phyloP scores from a whole-genome alignment of 1,140 invertebrate species.

The Drosophila virilis region DNA sequence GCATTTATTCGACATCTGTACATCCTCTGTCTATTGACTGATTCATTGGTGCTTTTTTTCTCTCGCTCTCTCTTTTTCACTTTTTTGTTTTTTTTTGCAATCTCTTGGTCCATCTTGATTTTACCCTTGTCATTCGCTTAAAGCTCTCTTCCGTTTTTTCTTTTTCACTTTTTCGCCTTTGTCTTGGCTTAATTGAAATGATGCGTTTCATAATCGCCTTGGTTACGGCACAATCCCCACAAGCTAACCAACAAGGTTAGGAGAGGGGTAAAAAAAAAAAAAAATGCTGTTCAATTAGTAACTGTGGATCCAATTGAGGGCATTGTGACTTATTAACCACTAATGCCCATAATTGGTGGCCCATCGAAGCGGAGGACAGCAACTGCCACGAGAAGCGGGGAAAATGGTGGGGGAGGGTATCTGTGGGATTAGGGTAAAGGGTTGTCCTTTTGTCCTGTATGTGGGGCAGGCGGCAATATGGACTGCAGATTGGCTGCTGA shows the following conservation, averaged over 20 bases:
- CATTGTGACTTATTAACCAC: slow-evolving; percentile 52
- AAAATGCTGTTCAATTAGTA: slow-evolving; percentile 27
- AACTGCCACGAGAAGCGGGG: not conserved
- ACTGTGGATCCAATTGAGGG: slow-evolving; percentile 41
- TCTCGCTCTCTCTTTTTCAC: not conserved
- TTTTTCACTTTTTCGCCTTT: not conserved
- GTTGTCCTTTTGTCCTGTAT: not conserved
- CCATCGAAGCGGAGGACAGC: slow-evolving; percentile 7
- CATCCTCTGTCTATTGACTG: not conserved
- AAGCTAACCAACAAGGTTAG: not conserved
- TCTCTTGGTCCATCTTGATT: not conserved
- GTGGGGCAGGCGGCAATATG: slow-evolving; percentile 20
- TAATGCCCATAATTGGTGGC: slow-evolving; percentile 47
- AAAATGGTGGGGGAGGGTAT: not conserved
- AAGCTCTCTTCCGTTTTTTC: not conserved
- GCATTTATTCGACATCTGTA: too few species aligned
- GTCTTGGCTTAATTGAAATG: slow-evolving; percentile 22
- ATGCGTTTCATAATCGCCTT: slow-evolving; percentile 18
- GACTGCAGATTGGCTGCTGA: slow-evolving; percentile 60
- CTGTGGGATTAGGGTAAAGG: not conserved
- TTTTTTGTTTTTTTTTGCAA: not conserved
- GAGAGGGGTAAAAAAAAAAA: too few species aligned
- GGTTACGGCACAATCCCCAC: slow-evolving; percentile 4
- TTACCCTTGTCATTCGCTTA: not conserved
- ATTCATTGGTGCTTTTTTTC: not conserved